Evolutionary conservation across 2,888 invertebrate genomes (phyloP), one percentile per base, ranked within the genome.

Genomic region (Lycophotia porphyrea): DNA sequence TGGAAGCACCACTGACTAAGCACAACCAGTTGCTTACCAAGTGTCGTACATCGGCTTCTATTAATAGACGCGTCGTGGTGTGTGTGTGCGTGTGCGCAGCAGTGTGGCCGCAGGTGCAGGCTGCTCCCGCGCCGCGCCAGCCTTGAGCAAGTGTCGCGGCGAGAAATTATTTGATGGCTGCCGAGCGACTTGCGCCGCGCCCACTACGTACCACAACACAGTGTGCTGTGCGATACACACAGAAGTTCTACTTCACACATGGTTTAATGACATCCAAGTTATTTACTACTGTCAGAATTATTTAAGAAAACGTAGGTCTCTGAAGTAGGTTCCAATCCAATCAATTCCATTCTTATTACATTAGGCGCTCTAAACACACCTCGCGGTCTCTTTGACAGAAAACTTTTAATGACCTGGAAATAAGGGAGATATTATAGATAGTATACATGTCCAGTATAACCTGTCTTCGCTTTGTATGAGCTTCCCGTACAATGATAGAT

Each of bases 91-190:
- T 49, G 81, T 44, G 83, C 36, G 78, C 24, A 4, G n/a, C 13
- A 52, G 84, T 44, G 81, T 69, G 77, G 49, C n/a, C 72, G 77
- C 89, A 88, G 88, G 88, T 88, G 88, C 88, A 85, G 87, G 81
- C 87, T 72, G 84, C 63, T 74, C 72, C 78, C 42, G 70, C 39
- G 67, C 71, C 72, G 55, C 68, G 67, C 64, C 82, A 87, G 88
- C 89, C 88, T 88, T 87, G 88, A 86, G 88, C 87, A 75, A 86
- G 88, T 87, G 88, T 88, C 89, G 85, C 87, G 71, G 4, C 81
- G 84, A 85, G 86, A 86, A 73, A 82, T 87, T 88, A 85, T 82
- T 68, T 83, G 87, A 84, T 81, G 81, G 83, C 82, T 49, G 74
- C 69, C 87, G 78, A 63, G 74, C 74, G 34, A 52, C 44, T 24